Conservation (phyloP, 2,113 vertebrate species). For the Ivindomyrus marchei region DNA sequence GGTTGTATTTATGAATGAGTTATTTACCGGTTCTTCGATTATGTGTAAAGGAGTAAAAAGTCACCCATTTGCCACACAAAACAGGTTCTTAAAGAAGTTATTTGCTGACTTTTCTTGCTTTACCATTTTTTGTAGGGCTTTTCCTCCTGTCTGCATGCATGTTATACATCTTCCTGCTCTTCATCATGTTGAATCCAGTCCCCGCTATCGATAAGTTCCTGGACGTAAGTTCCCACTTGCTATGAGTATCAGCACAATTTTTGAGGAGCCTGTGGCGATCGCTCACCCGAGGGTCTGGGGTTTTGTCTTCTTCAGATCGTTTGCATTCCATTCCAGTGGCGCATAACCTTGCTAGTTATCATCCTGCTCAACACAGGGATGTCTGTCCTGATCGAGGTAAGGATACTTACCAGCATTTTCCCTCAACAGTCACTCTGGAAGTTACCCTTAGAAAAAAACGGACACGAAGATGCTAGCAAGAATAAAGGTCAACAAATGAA, state of each 20-base stretch:
- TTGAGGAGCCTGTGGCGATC: neutral
- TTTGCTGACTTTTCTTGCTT: neutral
- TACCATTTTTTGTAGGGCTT: slow-evolving; percentile 47
- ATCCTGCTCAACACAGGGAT: slow-evolving; percentile 70
- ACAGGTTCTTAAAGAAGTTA: neutral
- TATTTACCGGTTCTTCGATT: neutral
- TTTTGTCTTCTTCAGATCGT: slow-evolving; percentile 68
- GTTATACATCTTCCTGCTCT: slow-evolving; percentile 61
- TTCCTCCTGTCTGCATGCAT: slow-evolving; percentile 53
- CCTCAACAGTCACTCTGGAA: neutral
- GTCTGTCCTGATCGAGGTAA: slow-evolving; percentile 83
- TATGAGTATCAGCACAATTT: neutral
- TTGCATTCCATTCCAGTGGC: slow-evolving; percentile 83
- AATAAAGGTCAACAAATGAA: neutral
- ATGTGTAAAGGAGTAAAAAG: neutral
- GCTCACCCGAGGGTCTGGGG: neutral
- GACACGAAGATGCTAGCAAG: neutral
- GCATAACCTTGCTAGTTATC: slow-evolving; percentile 68
- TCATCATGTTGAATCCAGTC: slow-evolving; percentile 81
- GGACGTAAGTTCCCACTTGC: slow-evolving; percentile 62
- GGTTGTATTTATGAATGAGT: neutral
- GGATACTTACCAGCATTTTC: slow-evolving; percentile 27
- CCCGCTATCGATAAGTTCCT: slow-evolving; percentile 64
- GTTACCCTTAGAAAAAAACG: neutral
- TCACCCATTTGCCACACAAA: neutral